Base-by-base conservation (phyloP, 2,797 vertebrate genomes). In the Rhinophrynus dorsalis region DNA sequence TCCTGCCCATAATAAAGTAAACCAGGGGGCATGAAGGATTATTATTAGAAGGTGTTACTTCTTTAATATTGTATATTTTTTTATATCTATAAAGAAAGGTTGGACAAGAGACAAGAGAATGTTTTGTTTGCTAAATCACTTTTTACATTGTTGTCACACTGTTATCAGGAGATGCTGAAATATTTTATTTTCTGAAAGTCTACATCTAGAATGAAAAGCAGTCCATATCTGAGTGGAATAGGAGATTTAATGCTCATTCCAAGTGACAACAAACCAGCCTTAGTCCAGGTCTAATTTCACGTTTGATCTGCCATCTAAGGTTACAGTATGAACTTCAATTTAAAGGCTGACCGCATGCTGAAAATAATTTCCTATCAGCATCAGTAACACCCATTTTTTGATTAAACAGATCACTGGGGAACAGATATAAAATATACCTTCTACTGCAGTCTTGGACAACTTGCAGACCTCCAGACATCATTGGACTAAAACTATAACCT, bases 261-360 rank as follows among this genome's bases (percentile, higher is more conserved):
- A 37, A 37, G 40, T 21, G 24, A 47, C 26, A 67, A n/a, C 35
- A 11, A 38, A 6, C 18, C 38, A 50, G 30, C 17, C 32, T 33
- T 10, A 17, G 44, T 40, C 55, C 55, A 18, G 54, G 55, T 38
- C 24, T 30, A 50, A 68, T 68, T 68, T 68, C 66, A 68, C 44
- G 33, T 60, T 40, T 60, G 47, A 68, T 38, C 45, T 68, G 24
- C 56, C 55, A 40, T 50, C 13, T 10, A 30, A 40, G 55, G 23
- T 51, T 52, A 21, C 13, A 18, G 60, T 68, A 44, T 29, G 27
- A 38, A 52, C 18, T 60, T 68, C 57, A 68, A 68, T 68, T 68
- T 68, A 24, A 59, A 17, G 54, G 55, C 44, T 68, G 55, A 44
- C 10, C 57, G 44, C 55, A 15, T 59, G 55, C 2, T n/a, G 45